Conservation (phyloP, 2,888 invertebrate species). For the Tenthredo amoena region DNA sequence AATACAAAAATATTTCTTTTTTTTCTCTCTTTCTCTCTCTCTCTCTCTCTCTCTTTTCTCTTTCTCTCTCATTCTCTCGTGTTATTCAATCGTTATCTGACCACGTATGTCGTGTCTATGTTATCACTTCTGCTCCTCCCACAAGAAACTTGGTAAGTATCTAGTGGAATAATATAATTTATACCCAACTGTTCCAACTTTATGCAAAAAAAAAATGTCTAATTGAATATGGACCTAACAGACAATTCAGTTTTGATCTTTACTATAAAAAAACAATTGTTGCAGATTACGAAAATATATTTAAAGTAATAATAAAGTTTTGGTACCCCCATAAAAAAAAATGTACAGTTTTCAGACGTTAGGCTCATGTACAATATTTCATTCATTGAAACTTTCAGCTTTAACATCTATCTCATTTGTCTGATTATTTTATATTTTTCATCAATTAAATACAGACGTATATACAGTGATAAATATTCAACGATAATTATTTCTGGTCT, state of each 20-base stretch:
- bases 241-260: too few relatives aligned
- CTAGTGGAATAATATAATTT: neutral
- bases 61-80: neutral
- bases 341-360: neutral
- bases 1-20: conserved; percentile 6
- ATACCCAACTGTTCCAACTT: neutral
- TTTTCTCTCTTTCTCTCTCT: neutral
- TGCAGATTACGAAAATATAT: too few relatives aligned
- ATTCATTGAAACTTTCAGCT: too few relatives aligned
- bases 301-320: too few relatives aligned
- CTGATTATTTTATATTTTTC: neutral
- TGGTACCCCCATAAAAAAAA: too few relatives aligned
- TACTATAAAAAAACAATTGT: too few relatives aligned
- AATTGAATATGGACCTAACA: neutral
- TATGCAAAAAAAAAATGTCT: neutral
- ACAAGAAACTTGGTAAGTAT: neutral
- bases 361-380: neutral
- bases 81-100: neutral
- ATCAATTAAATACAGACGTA: neutral
- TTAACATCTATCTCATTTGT: too few relatives aligned
- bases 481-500: neutral
- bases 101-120: neutral
- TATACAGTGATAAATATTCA: neutral
- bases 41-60: neutral
- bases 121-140: neutral